phyloP scores from a whole-genome alignment of 1,140 invertebrate genomes.

The Platyura marginata region DNA sequence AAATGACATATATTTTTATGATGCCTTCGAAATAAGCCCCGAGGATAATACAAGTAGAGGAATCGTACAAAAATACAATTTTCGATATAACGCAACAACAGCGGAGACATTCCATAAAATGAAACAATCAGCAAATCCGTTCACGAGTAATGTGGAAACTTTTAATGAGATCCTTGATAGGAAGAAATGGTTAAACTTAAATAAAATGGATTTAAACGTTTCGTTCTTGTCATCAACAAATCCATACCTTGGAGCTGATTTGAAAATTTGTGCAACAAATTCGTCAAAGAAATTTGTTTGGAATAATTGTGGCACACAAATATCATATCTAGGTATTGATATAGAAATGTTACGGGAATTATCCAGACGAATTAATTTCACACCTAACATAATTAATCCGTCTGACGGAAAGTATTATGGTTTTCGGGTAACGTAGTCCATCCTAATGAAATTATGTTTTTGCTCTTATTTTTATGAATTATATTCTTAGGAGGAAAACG shows the following conservation, averaged over 20 bases:
- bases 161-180: background rate
- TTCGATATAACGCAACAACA: background rate
- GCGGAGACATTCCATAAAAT: background rate
- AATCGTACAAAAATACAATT: background rate
- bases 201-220: background rate
- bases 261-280: background rate
- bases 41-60: background rate
- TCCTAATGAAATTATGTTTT: background rate
- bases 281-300: background rate
- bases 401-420: background rate
- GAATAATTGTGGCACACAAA: background rate
- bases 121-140: background rate
- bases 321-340: slow-evolving; percentile 3
- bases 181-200: background rate
- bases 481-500: background rate
- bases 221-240: background rate
- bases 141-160: background rate
- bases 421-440: slow-evolving; percentile 1
- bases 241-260: background rate
- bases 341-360: slow-evolving; percentile 1
- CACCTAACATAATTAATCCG: background rate
- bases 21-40: background rate
- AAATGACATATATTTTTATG: background rate
- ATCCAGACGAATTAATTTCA: slow-evolving; percentile 1
- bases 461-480: background rate